phyloP scores from a whole-genome alignment of 2,888 invertebrate genomes.

The Lycia hirtaria region DNA sequence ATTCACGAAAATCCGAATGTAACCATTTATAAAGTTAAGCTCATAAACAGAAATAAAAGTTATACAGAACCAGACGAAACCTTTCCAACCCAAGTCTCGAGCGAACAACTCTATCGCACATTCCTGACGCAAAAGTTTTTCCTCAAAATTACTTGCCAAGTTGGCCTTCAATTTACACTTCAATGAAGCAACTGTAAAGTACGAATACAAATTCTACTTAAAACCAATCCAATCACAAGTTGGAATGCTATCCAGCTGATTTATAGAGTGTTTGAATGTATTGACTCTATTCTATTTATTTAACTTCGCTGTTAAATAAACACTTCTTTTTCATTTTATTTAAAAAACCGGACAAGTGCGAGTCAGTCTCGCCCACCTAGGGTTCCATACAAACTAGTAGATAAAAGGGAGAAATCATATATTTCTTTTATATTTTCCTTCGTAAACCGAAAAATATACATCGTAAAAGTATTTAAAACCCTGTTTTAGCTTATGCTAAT shows the following conservation, averaged over 20 bases:
- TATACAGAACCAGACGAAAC: slow-evolving; percentile 28
- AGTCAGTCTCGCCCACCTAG: no score
- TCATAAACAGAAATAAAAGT: slow-evolving; percentile 20
- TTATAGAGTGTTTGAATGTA: slow-evolving; percentile 33
- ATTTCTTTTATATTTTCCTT: no score
- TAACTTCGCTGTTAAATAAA: neutral
- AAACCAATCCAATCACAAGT: slow-evolving; percentile 66
- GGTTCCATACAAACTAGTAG: no score
- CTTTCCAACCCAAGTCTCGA: slow-evolving; percentile 25
- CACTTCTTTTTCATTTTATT: no score
- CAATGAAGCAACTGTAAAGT: slow-evolving; percentile 61
- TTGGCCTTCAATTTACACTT: slow-evolving; percentile 71
- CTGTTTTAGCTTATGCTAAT: no score
- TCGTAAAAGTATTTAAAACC: no score
- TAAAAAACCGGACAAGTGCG: no score
- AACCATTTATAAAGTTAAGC: neutral
- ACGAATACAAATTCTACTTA: slow-evolving; percentile 67
- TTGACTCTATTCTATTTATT: neutral
- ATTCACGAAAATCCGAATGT: no score
- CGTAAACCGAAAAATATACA: no score
- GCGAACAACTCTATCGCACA: slow-evolving; percentile 42
- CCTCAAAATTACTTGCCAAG: slow-evolving; percentile 60
- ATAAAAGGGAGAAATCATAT: no score
- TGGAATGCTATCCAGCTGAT: slow-evolving; percentile 43
- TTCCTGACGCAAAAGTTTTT: slow-evolving; percentile 52